Evolutionary conservation across 1,140 invertebrate genomes (phyloP).

Genomic region (Drosophila bipectinata): DNA sequence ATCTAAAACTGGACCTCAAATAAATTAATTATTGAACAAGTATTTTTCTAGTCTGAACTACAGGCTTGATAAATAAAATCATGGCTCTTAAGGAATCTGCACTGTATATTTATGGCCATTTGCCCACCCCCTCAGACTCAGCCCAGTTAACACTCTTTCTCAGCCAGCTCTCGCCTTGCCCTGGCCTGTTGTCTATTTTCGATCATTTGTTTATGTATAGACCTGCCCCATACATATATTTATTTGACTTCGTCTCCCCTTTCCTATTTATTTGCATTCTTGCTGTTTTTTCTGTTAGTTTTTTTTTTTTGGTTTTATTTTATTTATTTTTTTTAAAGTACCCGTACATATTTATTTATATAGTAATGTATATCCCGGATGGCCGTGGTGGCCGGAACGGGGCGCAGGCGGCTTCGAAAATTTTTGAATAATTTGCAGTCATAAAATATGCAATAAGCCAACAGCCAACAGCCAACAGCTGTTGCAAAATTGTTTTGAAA

Average conservation of each 20-base stretch:
- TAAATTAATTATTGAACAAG: too few species aligned
- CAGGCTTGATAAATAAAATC: too few species aligned
- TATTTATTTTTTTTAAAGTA: conserved; percentile 3
- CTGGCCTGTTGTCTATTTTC: conserved; percentile 67
- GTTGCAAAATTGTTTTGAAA: conserved; percentile 84
- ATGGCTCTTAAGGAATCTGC: not conserved
- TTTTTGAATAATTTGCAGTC: conserved; percentile 84
- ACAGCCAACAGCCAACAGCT: conserved; percentile 74
- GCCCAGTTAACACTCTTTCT: not conserved
- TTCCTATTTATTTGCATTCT: conserved; percentile 4
- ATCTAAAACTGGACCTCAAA: too few species aligned
- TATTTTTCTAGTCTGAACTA: too few species aligned
- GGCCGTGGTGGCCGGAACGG: conserved; percentile 33
- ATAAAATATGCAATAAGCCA: conserved; percentile 84
- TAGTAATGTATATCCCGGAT: conserved; percentile 59
- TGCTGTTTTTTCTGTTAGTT: not conserved
- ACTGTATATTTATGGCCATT: conserved; percentile 25
- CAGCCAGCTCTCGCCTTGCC: conserved; percentile 8
- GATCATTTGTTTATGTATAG: conserved; percentile 70
- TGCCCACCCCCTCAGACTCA: not conserved
- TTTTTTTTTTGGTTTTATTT: conserved; percentile 15
- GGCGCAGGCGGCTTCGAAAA: conserved; percentile 70
- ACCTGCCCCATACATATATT: conserved; percentile 28
- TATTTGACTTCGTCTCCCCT: conserved; percentile 9
- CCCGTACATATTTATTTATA: conserved; percentile 44